Percentiles rank a stretch among this genome's conserved stretches.
Evolutionary conservation across 2,888 invertebrate species (phyloP).

Genomic region (Leucophenga montana): DNA sequence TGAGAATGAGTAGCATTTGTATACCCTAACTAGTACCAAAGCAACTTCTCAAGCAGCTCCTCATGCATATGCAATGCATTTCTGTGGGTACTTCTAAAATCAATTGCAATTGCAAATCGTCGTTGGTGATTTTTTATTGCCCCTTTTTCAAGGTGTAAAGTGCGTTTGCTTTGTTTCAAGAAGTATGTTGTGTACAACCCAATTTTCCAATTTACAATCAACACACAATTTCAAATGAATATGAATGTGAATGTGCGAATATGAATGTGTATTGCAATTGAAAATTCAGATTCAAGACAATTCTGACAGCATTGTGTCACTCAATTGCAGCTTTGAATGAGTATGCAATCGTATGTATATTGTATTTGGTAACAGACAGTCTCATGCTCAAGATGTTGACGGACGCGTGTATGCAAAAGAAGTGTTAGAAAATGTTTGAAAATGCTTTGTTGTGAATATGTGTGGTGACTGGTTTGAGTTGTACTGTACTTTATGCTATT

Average conservation of each 20-base stretch:
- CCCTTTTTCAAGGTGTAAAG: neutral
- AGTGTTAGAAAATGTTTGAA: too few relatives aligned
- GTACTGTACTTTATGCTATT: too few relatives aligned
- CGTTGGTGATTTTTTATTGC: too few relatives aligned
- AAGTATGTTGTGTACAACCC: neutral
- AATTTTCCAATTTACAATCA: conserved; percentile 31
- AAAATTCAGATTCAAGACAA: neutral
- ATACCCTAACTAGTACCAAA: too few relatives aligned
- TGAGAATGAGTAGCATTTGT: too few relatives aligned
- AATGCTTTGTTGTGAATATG: neutral
- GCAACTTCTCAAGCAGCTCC: conserved; percentile 1
- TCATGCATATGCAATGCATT: neutral
- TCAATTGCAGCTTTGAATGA: conserved; percentile 7
- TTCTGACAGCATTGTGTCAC: conserved; percentile 12
- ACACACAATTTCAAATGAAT: conserved; percentile 14
- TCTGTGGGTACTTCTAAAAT: neutral
- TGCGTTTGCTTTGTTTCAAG: conserved; percentile 1
- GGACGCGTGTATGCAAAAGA: too few relatives aligned
- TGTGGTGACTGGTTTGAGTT: neutral
- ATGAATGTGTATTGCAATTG: too few relatives aligned
- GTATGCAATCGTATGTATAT: too few relatives aligned
- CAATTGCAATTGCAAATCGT: too few relatives aligned
- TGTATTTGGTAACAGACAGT: too few relatives aligned
- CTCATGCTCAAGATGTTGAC: too few relatives aligned
- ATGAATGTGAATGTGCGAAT: too few relatives aligned